These are phyloP conservation scores for Tachyglossus aculeatus DNA, from an alignment of 2,797 vertebrate species.

Conservation along the genomic window DNA sequence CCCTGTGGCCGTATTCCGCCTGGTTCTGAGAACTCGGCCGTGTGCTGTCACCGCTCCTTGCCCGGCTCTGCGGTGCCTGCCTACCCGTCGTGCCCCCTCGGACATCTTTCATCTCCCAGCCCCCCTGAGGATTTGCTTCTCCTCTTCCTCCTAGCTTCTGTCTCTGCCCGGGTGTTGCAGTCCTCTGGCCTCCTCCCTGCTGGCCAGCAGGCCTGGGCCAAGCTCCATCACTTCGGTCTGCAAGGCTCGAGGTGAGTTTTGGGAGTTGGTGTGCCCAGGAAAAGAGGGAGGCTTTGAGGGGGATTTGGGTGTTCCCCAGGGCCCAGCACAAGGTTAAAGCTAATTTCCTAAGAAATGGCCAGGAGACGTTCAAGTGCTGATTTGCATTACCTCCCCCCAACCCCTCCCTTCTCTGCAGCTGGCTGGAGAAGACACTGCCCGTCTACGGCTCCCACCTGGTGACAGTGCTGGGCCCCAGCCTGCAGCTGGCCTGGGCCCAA, in stretches of 20 bases:
- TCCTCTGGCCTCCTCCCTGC: constrained; percentile 79
- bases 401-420: constrained; percentile 70
- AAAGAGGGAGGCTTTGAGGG: background rate
- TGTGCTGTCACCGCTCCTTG: background rate
- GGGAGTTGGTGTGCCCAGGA: background rate
- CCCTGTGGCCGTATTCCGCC: accelerated
- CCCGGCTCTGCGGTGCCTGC: background rate
- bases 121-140: background rate
- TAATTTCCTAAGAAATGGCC: background rate
- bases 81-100: background rate
- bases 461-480: constrained; percentile 70
- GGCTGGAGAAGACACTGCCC: constrained; percentile 82
- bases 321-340: no score
- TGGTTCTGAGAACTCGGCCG: accelerated
- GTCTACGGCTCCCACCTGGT: constrained; percentile 76
- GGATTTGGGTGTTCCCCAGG: background rate
- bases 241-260: constrained; percentile 82
- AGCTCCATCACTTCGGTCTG: constrained; percentile 76
- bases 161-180: constrained; percentile 77
- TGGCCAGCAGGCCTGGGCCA: constrained; percentile 82
- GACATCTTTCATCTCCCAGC: background rate
- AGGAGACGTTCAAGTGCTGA: background rate
- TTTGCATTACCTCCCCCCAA: background rate
- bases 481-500: constrained; percentile 76
- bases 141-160: constrained; percentile 76